Conservation (phyloP, 2,113 vertebrate species). For the Baryphthengus martii region DNA sequence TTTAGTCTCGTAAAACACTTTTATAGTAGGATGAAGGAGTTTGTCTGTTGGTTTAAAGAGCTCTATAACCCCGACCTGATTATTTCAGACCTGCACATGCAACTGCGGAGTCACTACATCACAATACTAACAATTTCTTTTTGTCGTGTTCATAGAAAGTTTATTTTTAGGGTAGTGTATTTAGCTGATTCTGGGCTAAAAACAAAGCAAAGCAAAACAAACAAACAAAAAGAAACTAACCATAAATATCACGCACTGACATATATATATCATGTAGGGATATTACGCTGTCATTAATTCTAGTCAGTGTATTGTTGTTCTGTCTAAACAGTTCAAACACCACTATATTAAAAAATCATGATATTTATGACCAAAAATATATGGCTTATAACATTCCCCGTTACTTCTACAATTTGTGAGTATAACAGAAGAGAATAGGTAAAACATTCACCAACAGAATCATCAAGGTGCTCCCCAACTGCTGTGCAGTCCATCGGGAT, state of each 20-base stretch:
- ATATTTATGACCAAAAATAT: neutral
- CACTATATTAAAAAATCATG: neutral
- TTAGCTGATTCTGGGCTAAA: neutral
- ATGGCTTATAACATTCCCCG: neutral
- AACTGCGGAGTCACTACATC: neutral
- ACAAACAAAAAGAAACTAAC: neutral
- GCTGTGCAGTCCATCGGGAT: slow-evolving; percentile 83
- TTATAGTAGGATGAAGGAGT: neutral
- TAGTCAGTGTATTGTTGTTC: neutral
- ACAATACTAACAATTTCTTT: neutral
- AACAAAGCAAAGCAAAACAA: neutral
- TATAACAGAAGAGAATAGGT: neutral
- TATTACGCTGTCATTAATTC: neutral
- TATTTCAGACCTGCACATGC: neutral
- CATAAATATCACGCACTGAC: neutral
- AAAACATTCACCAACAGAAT: slow-evolving; percentile 58
- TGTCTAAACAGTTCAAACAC: neutral
- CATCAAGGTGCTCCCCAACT: slow-evolving; percentile 75
- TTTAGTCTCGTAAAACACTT: neutral
- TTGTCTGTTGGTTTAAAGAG: neutral
- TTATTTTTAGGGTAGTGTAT: neutral
- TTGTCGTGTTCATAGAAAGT: neutral
- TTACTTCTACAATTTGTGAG: neutral
- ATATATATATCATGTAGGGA: neutral
- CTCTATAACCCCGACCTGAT: neutral